These are phyloP conservation scores for Diarsia rubi DNA, from an alignment of 2,888 invertebrate species.

Conservation along the genomic window DNA sequence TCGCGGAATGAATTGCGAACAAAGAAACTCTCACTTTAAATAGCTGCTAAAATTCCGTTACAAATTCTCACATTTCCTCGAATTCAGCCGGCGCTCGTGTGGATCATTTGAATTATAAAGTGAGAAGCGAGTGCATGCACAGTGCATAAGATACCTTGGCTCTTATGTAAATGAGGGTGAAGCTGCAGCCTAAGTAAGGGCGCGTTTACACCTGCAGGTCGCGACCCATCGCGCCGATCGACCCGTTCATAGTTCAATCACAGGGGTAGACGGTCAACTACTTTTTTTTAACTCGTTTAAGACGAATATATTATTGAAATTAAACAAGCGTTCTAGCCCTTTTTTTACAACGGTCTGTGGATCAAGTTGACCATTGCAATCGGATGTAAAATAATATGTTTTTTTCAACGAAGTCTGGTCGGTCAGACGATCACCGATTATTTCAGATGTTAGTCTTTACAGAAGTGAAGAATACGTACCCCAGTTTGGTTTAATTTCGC, in stretches of 20 bases:
- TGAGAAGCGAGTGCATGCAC: slow-evolving; percentile 86
- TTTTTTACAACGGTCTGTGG: slow-evolving; percentile 36
- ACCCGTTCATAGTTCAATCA: slow-evolving; percentile 74
- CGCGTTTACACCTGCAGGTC: slow-evolving; percentile 80
- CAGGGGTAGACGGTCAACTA: slow-evolving; percentile 66
- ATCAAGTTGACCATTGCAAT: neutral
- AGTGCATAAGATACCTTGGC: slow-evolving; percentile 86
- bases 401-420: neutral
- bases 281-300: slow-evolving; percentile 49
- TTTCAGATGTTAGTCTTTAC: neutral
- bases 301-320: slow-evolving; percentile 46
- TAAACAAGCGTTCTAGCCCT: slow-evolving; percentile 30
- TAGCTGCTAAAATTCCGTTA: slow-evolving; percentile 84
- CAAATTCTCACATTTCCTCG: slow-evolving; percentile 88
- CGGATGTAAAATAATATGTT: neutral
- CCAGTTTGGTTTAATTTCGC: neutral
- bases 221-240: slow-evolving; percentile 42
- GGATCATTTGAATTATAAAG: slow-evolving; percentile 90
- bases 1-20: slow-evolving; percentile 43
- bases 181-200: slow-evolving; percentile 77
- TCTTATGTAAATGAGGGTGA: slow-evolving; percentile 84
- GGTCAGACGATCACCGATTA: neutral
- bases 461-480: neutral
- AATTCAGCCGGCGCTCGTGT: slow-evolving; percentile 79
- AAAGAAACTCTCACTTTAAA: slow-evolving; percentile 63